Evolutionary conservation across 1,140 invertebrate genomes (phyloP), one percentile per base, ranked within the genome.

Genomic region (Solenopsis invicta): DNA sequence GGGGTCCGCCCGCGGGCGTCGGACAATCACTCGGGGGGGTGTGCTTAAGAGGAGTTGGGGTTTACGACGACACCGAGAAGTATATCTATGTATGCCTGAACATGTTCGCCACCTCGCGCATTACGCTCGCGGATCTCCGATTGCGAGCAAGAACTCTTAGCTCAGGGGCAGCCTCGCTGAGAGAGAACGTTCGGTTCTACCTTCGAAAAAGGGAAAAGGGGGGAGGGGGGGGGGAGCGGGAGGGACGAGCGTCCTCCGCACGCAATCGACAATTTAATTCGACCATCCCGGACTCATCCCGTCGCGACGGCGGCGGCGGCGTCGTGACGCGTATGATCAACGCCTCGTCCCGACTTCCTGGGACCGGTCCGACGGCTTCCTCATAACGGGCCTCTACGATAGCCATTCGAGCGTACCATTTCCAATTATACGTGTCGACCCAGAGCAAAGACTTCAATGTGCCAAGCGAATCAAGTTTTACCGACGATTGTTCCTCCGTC

Each of bases 41-140:
- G 80, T 75, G 61, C 74, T 85, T 61, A n/a, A 61, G 13, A 69
- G 48, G 54, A 34, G 50, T 29, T 34, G 41, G 62, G 61, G 59
- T 89, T 81, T 87, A 87, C 78, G 88, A 78, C 87, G 87, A 92
- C 87, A 90, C 61, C 85, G 88, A 90, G 71, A 89, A 84, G 37
- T 71, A 62, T 77, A 74, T 90, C 76, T 89, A 89, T 56, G 24
- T 24, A 69, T 78, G 54, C 66, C 13, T 71, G 62, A 85, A 89
- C 61, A 86, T 87, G 86, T 90, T 41, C 69, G 86, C 80, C 75
- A 85, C 85, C 89, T 90, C 88, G 74, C 85, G 76, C 69, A 67
- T 85, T 61, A 78, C 85, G 52, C 74, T 87, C 88, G 74, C 84
- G 88, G 76, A 90, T 89, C 74, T 69, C 87, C 75, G 54, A 85